Percentiles rank a stretch among this genome's conserved stretches.
Conservation (phyloP, 2,113 vertebrate species). For the Eolophus roseicapilla region DNA sequence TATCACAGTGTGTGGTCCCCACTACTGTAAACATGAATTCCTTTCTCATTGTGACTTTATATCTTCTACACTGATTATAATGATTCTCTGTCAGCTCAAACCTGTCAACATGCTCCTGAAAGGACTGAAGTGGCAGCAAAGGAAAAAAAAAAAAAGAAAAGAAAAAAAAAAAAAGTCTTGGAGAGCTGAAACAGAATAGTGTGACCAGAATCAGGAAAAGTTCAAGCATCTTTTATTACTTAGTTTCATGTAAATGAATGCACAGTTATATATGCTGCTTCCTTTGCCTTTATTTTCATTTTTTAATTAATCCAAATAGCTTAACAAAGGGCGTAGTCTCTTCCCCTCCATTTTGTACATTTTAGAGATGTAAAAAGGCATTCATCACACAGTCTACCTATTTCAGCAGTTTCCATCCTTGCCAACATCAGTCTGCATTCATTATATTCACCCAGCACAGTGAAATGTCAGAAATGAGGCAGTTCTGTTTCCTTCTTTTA, state of each 20-base stretch:
- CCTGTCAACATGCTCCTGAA: constrained; percentile 68
- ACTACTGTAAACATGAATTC: constrained; percentile 74
- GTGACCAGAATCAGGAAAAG: background rate
- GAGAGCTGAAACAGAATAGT: constrained; percentile 15
- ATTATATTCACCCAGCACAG: background rate
- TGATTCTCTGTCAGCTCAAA: constrained; percentile 73
- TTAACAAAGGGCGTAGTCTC: background rate
- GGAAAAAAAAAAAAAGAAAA: background rate
- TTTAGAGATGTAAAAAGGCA: background rate
- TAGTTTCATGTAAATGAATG: background rate
- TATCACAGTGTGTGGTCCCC: constrained; percentile 73
- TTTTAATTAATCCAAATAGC: background rate
- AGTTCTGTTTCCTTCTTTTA: background rate
- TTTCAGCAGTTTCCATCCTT: background rate
- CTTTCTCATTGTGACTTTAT: constrained; percentile 70
- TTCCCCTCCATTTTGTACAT: background rate
- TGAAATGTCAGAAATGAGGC: background rate
- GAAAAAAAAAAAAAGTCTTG: background rate
- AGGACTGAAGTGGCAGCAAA: background rate
- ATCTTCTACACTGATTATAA: constrained; percentile 74
- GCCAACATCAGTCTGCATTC: background rate
- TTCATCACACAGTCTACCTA: background rate
- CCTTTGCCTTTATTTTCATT: background rate
- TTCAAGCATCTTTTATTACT: background rate
- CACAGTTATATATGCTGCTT: background rate